Evolutionary conservation across 2,113 vertebrate genomes (phyloP), one percentile per base, ranked within the genome.

Genomic region (Pimephales promelas): DNA sequence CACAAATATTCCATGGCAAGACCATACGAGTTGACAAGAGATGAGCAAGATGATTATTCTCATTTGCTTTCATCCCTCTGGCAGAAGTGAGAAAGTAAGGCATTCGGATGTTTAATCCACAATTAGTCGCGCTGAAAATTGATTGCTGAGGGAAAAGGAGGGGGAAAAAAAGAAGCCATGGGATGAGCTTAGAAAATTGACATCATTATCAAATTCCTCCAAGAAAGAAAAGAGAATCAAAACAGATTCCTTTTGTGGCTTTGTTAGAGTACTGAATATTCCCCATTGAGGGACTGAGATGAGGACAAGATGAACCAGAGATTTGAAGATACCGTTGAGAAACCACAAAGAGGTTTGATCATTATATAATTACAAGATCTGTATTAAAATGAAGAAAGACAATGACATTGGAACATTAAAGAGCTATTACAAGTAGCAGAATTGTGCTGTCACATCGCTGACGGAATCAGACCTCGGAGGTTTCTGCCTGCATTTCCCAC

Each of bases 61-160:
- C 40, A 11, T 70, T 74, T 26, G 3, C 14, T 45, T 40, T 80
- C 45, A 66, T 89, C 76, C 81, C 85, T 84, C 73, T 8, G 54
- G 86, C 81, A 61, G 79, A 75, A 70, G 52, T 83, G 83, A 81
- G 86, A 87, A 87, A 84, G 87, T 1, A 84, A 86, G 84, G 89
- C 47, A 61, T 86, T 89, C 52, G 80, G 77, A 88, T 79, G 83
- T 86, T 89, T 91, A 91, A 89, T 88, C 88, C 74, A 79, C 81
- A 83, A 87, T 90, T 92, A 91, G 91, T 91, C 89, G 90, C 66
- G 59, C 87, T 83, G 52, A 71, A 90, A 91, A 92, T 89, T 90
- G 87, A 92, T 91, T 89, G 76, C 84, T 86, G 86, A 85, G 16
- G 45, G 72, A 87, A 47, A 18, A 28, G 28, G 49, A 77, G 20